Conservation (phyloP, 2,113 vertebrate species). For the Meriones unguiculatus region DNA sequence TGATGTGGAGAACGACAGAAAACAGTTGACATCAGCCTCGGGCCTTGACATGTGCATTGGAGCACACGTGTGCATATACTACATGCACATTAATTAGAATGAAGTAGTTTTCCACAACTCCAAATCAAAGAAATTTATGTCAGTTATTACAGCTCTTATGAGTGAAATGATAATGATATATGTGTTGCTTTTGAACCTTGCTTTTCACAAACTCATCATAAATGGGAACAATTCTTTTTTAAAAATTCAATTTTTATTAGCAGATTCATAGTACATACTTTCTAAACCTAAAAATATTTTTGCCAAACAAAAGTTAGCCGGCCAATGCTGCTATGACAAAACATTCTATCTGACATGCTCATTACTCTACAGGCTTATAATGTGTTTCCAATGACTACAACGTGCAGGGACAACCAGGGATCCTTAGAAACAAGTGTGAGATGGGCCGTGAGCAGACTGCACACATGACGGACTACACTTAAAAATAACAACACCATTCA, state of each 20-base stretch:
- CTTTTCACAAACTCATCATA: background rate
- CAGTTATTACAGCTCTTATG: background rate
- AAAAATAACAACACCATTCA: background rate
- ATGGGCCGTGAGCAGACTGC: background rate
- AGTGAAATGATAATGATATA: background rate
- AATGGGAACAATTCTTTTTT: background rate
- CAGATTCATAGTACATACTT: background rate
- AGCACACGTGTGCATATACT: background rate
- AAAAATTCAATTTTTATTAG: background rate
- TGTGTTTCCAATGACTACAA: constrained; percentile 21
- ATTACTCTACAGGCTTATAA: constrained; percentile 21
- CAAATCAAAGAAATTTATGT: background rate
- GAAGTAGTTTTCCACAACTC: background rate
- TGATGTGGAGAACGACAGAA: background rate
- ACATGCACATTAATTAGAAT: background rate
- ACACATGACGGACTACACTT: background rate
- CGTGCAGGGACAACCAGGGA: background rate
- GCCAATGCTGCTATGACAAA: background rate
- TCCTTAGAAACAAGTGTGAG: background rate
- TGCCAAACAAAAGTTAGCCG: background rate
- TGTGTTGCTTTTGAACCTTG: background rate
- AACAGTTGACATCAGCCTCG: background rate
- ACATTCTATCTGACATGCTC: constrained; percentile 19
- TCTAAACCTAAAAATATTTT: constrained; percentile 51
- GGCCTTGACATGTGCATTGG: background rate